Evolutionary conservation across 2,113 vertebrate genomes (phyloP).

Genomic region (Sialia sialis): DNA sequence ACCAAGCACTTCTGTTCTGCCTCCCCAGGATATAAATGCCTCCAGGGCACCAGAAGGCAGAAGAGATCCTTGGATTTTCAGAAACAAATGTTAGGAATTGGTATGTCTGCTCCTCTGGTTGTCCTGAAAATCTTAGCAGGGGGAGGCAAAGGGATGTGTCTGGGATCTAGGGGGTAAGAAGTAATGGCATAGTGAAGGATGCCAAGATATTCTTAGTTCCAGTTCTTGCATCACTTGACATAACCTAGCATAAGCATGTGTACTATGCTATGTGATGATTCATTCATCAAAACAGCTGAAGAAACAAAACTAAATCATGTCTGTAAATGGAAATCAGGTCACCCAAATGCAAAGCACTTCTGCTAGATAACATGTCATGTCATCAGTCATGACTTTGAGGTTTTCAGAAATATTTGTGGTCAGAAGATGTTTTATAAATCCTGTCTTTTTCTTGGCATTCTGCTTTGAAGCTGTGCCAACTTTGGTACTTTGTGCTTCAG

Average conservation of each 20-base stretch:
- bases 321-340: neutral
- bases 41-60: neutral
- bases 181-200: neutral
- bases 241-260: neutral
- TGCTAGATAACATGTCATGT: neutral
- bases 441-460: neutral
- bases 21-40: conserved; percentile 54
- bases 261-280: neutral
- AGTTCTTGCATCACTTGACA: neutral
- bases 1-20: neutral
- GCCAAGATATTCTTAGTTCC: neutral
- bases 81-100: conserved; percentile 13
- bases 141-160: neutral
- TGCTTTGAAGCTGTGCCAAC: neutral
- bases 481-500: neutral
- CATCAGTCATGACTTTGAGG: neutral
- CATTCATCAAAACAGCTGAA: neutral
- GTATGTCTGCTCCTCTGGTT: conserved; percentile 5
- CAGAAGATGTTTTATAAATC: neutral
- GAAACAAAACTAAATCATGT: neutral
- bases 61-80: conserved; percentile 51
- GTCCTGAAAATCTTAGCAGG: neutral
- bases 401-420: neutral
- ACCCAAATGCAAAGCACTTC: neutral
- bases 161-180: neutral